Evolutionary conservation across 2,113 vertebrate genomes (phyloP), one percentile per base, ranked within the genome.

Genomic region (Mastomys natalensis): DNA sequence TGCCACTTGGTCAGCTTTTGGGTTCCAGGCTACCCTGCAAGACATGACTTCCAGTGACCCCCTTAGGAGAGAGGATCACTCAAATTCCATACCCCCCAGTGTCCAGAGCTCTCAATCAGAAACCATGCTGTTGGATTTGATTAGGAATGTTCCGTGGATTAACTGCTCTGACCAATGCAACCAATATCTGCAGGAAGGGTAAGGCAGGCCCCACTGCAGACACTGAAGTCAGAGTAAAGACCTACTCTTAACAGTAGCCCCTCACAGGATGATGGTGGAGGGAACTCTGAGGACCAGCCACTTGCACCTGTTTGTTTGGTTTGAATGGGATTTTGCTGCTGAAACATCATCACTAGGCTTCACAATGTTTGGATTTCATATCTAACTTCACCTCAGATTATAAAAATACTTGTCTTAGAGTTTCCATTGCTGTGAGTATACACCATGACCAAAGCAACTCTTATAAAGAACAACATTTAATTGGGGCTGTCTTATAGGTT

Each of bases 351-450:
- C 45, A 43, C 55, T 58, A 74, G 29, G 62, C 22, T 93, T 82
- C 45, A 66, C 85, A 26, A 74, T 80, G 22, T 78, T 95, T 87
- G 78, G 11, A 84, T 82, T 94, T 88, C 60, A 86, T 62, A 43
- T n/a, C 37, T 64, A 51, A 43, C 72, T 89, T 40, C 74, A 80
- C 84, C 62, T 85, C 55, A 90, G 76, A 91, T 87, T 68, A n/a
- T 51, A 48, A 88, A 89, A 88, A n/a, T 40, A 68, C 66, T 68
- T 68, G 31, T 34, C 31, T 68, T 68, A 64, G 13, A 68, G 31
- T 68, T 68, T 68, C 66, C 66, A 68, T 68, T 37, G 66, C 66
- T 68, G 66, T 68, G 66, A 34, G 34, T 16, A 68, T 68, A 68
- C 66, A 68, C 66, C 66, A 68, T 34, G 66, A 34, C 66, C 31